Percentiles rank a stretch among this genome's conserved stretches.
These are phyloP conservation scores for Spicauda simplicius DNA, from an alignment of 2,888 invertebrate species.

Conservation along the genomic window DNA sequence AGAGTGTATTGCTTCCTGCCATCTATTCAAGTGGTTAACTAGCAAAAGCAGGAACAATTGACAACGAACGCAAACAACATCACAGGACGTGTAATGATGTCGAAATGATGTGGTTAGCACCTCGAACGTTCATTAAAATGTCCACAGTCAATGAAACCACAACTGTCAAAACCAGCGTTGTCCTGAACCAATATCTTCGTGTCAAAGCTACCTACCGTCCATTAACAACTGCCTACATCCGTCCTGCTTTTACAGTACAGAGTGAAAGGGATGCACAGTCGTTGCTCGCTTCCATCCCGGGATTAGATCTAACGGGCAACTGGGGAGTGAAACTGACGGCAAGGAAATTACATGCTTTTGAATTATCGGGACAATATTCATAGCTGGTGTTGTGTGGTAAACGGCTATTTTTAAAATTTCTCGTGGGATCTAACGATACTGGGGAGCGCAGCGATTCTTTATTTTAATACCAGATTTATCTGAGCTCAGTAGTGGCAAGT, in stretches of 20 bases:
- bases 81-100: slow-evolving; percentile 8
- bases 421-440: slow-evolving; percentile 15
- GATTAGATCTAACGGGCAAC: slow-evolving; percentile 36
- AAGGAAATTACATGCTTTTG: slow-evolving; percentile 38
- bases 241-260: slow-evolving; percentile 2
- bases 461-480: slow-evolving; percentile 1
- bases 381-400: slow-evolving; percentile 33
- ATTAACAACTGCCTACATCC: slow-evolving; percentile 26
- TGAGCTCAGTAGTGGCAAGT: background rate
- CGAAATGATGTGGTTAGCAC: slow-evolving; percentile 27
- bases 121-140: slow-evolving; percentile 35
- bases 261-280: slow-evolving; percentile 11
- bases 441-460: slow-evolving; percentile 18
- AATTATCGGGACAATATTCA: slow-evolving; percentile 39
- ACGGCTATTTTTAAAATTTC: slow-evolving; percentile 32
- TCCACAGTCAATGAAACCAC: slow-evolving; percentile 30
- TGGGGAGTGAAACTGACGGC: slow-evolving; percentile 37
- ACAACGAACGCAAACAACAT: background rate
- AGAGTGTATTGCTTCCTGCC: no score
- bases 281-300: slow-evolving; percentile 29
- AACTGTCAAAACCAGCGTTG: slow-evolving; percentile 35
- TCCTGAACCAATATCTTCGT: slow-evolving; percentile 33
- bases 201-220: slow-evolving; percentile 31
- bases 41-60: background rate
- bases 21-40: background rate